Evolutionary conservation across 1,140 invertebrate species (phyloP).

Genomic region (Pissodes strobi): DNA sequence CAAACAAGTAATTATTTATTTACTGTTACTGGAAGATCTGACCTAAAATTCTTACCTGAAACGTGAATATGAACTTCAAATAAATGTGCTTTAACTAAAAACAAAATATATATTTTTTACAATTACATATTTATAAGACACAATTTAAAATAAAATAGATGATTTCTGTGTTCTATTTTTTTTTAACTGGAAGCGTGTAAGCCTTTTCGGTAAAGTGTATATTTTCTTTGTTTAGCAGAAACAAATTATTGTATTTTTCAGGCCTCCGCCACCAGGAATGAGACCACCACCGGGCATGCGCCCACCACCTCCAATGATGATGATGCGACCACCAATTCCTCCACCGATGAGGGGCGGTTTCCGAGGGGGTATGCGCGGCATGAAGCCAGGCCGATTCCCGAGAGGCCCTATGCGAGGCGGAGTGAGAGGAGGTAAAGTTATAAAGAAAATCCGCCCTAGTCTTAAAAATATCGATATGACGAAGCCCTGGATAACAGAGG

Average conservation of each 20-base stretch:
- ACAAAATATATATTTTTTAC: too few species aligned
- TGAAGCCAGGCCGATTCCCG: conserved; percentile 22
- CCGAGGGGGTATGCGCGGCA: conserved; percentile 28
- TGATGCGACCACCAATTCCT: conserved; percentile 37
- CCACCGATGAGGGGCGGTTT: conserved; percentile 40
- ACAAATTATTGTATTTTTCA: conserved; percentile 9
- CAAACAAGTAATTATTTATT: too few species aligned
- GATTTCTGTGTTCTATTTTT: too few species aligned
- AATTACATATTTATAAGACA: too few species aligned
- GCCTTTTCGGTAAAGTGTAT: too few species aligned
- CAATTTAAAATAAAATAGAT: too few species aligned
- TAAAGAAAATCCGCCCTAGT: conserved; percentile 45
- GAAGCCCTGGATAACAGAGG: conserved; percentile 53
- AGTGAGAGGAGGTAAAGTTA: conserved; percentile 43
- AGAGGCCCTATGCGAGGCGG: conserved; percentile 31
- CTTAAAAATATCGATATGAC: conserved; percentile 49
- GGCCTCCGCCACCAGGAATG: conserved; percentile 40
- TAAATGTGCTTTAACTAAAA: too few species aligned
- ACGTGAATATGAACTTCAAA: too few species aligned
- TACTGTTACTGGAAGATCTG: too few species aligned
- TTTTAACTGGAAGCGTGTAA: too few species aligned
- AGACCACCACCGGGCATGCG: conserved; percentile 46
- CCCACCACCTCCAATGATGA: conserved; percentile 47
- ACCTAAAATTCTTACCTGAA: too few species aligned
- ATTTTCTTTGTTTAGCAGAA: too few species aligned